Evolutionary conservation across 2,888 invertebrate species (phyloP).

Genomic region (Labia minor): DNA sequence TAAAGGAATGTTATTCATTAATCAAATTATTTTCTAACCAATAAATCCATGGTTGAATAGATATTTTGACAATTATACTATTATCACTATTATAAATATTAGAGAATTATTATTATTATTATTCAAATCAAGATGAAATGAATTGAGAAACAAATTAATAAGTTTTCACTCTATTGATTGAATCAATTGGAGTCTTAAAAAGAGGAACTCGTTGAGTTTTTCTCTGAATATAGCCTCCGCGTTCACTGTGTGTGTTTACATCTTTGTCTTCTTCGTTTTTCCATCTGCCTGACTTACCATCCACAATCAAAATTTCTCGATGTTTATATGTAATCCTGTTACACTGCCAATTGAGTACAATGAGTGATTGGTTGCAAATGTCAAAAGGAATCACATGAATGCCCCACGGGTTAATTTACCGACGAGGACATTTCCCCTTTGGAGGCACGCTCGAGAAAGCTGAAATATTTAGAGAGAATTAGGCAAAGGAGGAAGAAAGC

Average conservation of each 20-base stretch:
- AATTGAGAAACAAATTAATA: background rate
- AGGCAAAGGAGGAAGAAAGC: no score
- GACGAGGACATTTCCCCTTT: background rate
- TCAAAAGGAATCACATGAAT: slow-evolving; percentile 5
- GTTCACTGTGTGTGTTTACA: background rate
- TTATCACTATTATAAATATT: no score
- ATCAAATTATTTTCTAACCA: no score
- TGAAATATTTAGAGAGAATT: no score
- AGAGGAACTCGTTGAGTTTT: background rate
- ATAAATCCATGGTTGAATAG: no score
- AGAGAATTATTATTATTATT: no score
- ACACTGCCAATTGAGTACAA: background rate
- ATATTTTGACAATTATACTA: no score
- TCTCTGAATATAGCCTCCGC: no score
- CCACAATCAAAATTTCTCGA: no score
- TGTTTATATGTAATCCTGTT: background rate
- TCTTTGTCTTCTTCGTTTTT: background rate
- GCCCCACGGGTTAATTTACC: background rate
- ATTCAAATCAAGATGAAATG: background rate
- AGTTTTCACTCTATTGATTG: background rate
- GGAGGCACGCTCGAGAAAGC: background rate
- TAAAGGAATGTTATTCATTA: no score
- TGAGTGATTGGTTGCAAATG: background rate
- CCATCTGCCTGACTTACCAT: no score
- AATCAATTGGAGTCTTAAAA: background rate